These are phyloP conservation scores for Octodonta nipae DNA, from an alignment of 2,888 invertebrate species.

Conservation along the genomic window DNA sequence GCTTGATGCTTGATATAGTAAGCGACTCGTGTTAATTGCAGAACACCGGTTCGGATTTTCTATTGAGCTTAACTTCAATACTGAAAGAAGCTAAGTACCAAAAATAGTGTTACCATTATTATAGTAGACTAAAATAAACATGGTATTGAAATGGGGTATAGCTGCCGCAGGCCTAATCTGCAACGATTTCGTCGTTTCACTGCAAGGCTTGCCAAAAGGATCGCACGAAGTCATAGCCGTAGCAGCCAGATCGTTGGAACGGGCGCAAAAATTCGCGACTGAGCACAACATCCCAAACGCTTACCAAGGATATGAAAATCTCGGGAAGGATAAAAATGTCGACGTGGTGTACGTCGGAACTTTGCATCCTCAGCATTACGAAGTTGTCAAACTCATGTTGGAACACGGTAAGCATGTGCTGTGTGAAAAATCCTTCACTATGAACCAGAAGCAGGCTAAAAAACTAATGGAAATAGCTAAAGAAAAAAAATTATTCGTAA, in stretches of 20 bases:
- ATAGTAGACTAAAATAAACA: no score
- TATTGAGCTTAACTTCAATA: no score
- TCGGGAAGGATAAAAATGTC: slow-evolving; percentile 60
- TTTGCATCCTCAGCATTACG: slow-evolving; percentile 61
- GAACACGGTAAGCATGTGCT: slow-evolving; percentile 73
- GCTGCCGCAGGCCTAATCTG: slow-evolving; percentile 73
- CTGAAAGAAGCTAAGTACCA: no score
- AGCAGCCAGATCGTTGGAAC: slow-evolving; percentile 60
- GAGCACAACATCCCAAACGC: slow-evolving; percentile 55
- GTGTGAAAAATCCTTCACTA: slow-evolving; percentile 79
- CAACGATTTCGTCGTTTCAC: slow-evolving; percentile 67
- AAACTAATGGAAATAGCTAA: slow-evolving; percentile 57
- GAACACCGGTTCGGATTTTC: no score
- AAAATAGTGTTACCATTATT: no score
- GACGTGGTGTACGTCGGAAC: slow-evolving; percentile 77
- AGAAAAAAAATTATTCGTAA: slow-evolving; percentile 59
- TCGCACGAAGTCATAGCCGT: slow-evolving; percentile 65
- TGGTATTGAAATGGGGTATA: slow-evolving; percentile 73
- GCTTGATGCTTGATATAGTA: no score
- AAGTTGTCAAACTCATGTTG: slow-evolving; percentile 57
- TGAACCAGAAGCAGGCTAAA: slow-evolving; percentile 62
- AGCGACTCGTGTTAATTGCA: no score
- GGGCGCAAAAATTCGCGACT: slow-evolving; percentile 64
- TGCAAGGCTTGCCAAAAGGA: slow-evolving; percentile 41
- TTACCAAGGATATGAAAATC: slow-evolving; percentile 61